These are phyloP conservation scores for Cryptus armator DNA, from an alignment of 2,888 invertebrate species.

Conservation along the genomic window DNA sequence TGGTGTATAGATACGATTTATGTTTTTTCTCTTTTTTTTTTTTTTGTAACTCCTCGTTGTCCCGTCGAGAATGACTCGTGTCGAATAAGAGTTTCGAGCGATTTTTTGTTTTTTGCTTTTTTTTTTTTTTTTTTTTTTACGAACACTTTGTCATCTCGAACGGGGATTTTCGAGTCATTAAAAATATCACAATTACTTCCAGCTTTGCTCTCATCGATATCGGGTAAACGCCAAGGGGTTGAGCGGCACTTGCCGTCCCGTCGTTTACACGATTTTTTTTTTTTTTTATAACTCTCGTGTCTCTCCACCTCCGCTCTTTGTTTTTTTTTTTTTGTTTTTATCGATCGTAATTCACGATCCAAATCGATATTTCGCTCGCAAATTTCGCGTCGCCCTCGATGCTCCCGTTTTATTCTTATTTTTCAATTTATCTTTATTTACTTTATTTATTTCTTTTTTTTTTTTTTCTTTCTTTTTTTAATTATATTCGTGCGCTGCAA, in stretches of 20 bases:
- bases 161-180: constrained; percentile 74
- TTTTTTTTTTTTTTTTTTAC: constrained; percentile 32
- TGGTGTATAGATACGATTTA: constrained; percentile 81
- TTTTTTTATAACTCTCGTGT: not conserved
- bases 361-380: constrained; percentile 45
- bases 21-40: constrained; percentile 69
- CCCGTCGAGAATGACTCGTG: constrained; percentile 51
- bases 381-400: constrained; percentile 39
- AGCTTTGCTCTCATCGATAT: constrained; percentile 67
- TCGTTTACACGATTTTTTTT: constrained; percentile 1
- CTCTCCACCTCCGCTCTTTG: constrained; percentile 11
- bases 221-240: constrained; percentile 18
- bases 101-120: not conserved
- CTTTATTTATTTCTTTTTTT: not conserved
- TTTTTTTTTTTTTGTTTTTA: too few relatives aligned
- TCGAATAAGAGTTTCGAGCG: constrained; percentile 29
- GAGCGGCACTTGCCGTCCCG: constrained; percentile 12
- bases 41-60: constrained; percentile 55
- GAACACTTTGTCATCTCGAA: constrained; percentile 12
- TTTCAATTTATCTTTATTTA: not conserved
- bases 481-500: constrained; percentile 14
- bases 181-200: constrained; percentile 78
- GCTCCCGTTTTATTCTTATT: constrained; percentile 21
- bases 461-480: not conserved
- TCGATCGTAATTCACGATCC: constrained; percentile 28